Base-by-base conservation (phyloP, 2,113 vertebrate genomes). In the Scortum barcoo region DNA sequence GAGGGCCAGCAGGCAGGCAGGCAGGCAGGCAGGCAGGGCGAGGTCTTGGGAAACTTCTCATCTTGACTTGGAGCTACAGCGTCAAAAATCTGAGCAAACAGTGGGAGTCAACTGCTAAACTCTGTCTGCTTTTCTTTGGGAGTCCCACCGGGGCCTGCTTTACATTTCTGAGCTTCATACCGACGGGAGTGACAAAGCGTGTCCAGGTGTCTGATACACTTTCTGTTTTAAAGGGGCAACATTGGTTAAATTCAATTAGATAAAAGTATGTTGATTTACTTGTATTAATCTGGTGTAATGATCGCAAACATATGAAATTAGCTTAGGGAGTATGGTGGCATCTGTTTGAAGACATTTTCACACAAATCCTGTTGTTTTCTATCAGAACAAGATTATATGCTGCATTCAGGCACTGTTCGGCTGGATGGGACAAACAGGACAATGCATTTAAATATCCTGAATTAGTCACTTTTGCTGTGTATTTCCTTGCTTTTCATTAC, bases 1-100 rank as follows among this genome's bases (percentile, higher is more conserved):
- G 44, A 46, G 44, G 16, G 14, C 44, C 19, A 76, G 73, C 33
- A 36, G 33, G 67, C 38, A 50, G 67, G 50, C 33, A 22, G 72
- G 28, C 33, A 24, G 53, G 40, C 33, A 22, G 50, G 73, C 63
- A 33, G 84, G 70, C 33, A n/a, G 79, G 73, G 54, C 11, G 65
- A 85, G 72, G 76, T 74, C 96, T 96, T 97, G 97, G 96, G 97
- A 96, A 97, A 97, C 94, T 96, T 96, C 95, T 94, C 96, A 95
- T 94, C 93, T 95, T 50, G 67, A 85, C 85, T 96, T 97, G 67
- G 89, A 97, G 76, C 89, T 28, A 78, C 91, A 85, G 92, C 76
- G 95, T 92, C 89, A 97, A 95, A 95, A 95, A 84, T 85, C 93
- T 86, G 93, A 90, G 75, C 94, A 97, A 97, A 97, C 81, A 87